These are phyloP conservation scores for Diploscapter pachys DNA, from an alignment of 1,140 invertebrate genomes.

Conservation along the genomic window DNA sequence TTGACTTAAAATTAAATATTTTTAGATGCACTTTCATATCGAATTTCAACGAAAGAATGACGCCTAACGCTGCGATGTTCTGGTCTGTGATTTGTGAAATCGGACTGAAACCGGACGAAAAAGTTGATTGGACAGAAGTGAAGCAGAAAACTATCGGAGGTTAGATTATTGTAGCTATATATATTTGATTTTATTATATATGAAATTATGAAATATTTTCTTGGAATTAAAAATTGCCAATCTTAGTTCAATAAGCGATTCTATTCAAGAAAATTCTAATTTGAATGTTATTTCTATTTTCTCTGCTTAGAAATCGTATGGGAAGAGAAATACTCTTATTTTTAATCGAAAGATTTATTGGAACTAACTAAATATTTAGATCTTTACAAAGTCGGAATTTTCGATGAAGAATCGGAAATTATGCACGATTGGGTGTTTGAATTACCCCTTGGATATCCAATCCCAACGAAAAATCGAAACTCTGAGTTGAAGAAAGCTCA, in stretches of 20 bases:
- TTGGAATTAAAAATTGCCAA: too few relatives aligned
- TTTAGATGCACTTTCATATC: constrained; percentile 36
- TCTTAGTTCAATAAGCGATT: too few relatives aligned
- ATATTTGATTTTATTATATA: background rate
- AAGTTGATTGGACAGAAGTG: constrained; percentile 19
- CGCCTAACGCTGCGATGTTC: constrained; percentile 24
- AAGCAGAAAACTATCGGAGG: constrained; percentile 28
- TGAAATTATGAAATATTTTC: too few relatives aligned
- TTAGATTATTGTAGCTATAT: constrained; percentile 23
- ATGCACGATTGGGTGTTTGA: too few relatives aligned
- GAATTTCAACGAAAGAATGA: constrained; percentile 31
- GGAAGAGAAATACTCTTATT: too few relatives aligned
- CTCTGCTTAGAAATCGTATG: too few relatives aligned
- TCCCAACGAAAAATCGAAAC: constrained; percentile 30
- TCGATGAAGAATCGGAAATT: too few relatives aligned
- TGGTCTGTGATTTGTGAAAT: constrained; percentile 37
- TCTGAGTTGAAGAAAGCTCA: constrained; percentile 14
- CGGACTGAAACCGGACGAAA: constrained; percentile 21
- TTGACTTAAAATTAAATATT: background rate
- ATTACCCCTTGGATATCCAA: constrained; percentile 32
- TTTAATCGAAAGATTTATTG: too few relatives aligned
- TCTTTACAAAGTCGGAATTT: too few relatives aligned
- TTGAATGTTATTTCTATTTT: too few relatives aligned
- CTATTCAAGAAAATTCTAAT: too few relatives aligned
- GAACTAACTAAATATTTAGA: too few relatives aligned